Conservation (phyloP, 2,113 vertebrate genomes). For the Tretioscincus oriximinensis region DNA sequence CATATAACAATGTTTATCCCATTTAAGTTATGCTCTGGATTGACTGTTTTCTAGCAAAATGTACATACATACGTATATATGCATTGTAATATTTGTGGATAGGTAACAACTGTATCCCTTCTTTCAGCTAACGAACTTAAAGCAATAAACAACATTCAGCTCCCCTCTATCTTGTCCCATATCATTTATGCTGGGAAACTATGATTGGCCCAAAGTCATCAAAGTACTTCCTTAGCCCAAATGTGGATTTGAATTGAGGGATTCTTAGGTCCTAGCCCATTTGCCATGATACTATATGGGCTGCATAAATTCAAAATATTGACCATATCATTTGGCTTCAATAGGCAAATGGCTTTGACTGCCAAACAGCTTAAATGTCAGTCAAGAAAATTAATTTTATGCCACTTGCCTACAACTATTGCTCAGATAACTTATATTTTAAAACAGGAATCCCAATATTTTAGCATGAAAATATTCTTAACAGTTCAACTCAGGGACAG, state of each 20-base stretch:
- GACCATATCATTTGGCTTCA: background rate
- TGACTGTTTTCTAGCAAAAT: too few species aligned
- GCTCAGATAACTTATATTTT: background rate
- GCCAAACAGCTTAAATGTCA: rapidly evolving
- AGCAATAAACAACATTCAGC: too few species aligned
- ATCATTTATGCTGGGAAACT: too few species aligned
- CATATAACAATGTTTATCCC: background rate
- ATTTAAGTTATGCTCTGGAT: conserved; percentile 1
- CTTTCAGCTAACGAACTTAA: too few species aligned
- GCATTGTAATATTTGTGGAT: too few species aligned
- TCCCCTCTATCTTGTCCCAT: too few species aligned
- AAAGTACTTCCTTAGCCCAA: too few species aligned
- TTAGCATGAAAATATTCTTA: background rate
- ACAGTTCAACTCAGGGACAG: background rate
- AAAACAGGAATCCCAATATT: background rate
- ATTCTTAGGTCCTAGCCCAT: too few species aligned
- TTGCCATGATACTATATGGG: background rate
- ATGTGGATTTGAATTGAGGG: too few species aligned
- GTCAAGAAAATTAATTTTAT: background rate
- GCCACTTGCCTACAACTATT: background rate
- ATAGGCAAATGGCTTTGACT: background rate
- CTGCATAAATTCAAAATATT: background rate
- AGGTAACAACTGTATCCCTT: too few species aligned
- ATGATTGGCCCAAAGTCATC: too few species aligned
- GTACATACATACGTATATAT: too few species aligned